phyloP scores from a whole-genome alignment of 2,888 invertebrate genomes.

The Agriopis aurantiaria region DNA sequence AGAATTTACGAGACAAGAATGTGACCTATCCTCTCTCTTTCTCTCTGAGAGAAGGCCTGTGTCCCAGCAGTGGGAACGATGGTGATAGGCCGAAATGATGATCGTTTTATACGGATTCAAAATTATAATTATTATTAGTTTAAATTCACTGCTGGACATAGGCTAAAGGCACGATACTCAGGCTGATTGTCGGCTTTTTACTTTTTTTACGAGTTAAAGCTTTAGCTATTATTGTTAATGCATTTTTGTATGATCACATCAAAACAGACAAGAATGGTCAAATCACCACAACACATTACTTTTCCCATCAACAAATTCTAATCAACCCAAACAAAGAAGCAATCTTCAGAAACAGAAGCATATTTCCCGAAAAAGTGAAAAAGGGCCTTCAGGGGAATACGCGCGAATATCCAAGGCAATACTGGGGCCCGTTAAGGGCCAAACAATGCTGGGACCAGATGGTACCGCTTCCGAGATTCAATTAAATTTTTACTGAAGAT shows the following conservation, averaged over 20 bases:
- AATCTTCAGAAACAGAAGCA: conserved; percentile 48
- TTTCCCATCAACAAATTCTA: conserved; percentile 43
- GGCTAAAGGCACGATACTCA: no score
- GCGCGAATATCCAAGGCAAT: conserved; percentile 59
- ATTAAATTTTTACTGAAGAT: conserved; percentile 86
- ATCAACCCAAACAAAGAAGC: conserved; percentile 44
- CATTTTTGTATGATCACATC: background rate
- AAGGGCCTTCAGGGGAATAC: conserved; percentile 60
- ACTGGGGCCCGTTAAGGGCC: conserved; percentile 42
- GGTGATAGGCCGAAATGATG: no score
- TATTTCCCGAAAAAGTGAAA: conserved; percentile 57
- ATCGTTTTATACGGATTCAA: no score
- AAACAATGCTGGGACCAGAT: conserved; percentile 75
- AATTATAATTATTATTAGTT: no score
- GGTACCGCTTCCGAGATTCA: conserved; percentile 77
- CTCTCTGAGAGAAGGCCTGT: no score
- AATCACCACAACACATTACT: conserved; percentile 34
- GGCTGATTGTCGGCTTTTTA: no score
- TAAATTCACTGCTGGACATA: no score
- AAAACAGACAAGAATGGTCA: conserved; percentile 12
- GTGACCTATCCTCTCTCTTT: no score
- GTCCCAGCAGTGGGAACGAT: no score
- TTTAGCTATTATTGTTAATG: background rate
- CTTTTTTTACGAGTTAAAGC: no score
- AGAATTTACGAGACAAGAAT: no score